Conservation (phyloP, 2,888 invertebrate genomes). For the Therioaphis trifolii region DNA sequence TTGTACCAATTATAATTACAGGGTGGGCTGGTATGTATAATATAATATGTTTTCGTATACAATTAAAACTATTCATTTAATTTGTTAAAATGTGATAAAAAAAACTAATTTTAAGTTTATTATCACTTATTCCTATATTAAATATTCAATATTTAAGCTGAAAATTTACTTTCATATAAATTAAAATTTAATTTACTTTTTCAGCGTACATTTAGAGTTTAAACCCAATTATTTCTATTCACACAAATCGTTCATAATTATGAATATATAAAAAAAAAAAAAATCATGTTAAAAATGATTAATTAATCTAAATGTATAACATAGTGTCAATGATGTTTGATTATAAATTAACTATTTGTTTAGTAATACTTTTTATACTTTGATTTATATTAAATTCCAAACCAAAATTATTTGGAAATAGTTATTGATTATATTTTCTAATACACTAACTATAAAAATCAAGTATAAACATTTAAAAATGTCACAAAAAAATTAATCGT, state of each 20-base stretch:
- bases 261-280: no score
- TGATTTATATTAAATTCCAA: neutral
- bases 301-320: neutral
- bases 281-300: neutral
- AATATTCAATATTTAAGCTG: neutral
- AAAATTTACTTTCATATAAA: constrained; percentile 11
- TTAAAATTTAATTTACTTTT: neutral
- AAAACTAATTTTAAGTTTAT: neutral
- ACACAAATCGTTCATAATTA: no score
- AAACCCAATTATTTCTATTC: neutral
- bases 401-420: neutral
- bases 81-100: neutral
- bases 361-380: neutral
- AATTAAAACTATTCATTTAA: constrained; percentile 7
- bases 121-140: constrained; percentile 15
- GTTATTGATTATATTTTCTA: neutral
- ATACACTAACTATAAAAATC: neutral
- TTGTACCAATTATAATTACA: constrained; percentile 46
- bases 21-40: constrained; percentile 36
- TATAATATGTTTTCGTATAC: constrained; percentile 8
- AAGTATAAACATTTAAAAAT: neutral
- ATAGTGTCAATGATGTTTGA: neutral
- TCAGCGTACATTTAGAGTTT: neutral
- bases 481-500: neutral
- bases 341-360: neutral